Percentiles rank a stretch among this genome's conserved stretches.
These are phyloP conservation scores for Peromyscus aztecus DNA, from an alignment of 2,797 vertebrate genomes.

Conservation along the genomic window DNA sequence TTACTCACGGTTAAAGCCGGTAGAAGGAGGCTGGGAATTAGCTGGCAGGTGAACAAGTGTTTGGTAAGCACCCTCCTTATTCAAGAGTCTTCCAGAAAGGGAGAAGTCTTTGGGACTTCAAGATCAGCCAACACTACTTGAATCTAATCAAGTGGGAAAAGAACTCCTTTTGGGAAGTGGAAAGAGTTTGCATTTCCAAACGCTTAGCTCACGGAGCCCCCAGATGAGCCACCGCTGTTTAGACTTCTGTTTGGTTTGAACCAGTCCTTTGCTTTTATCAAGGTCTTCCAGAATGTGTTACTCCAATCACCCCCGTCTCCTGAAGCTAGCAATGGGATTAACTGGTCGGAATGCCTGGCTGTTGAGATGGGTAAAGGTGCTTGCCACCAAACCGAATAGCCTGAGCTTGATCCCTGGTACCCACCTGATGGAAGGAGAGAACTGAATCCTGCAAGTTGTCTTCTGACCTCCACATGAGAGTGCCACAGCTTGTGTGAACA, in stretches of 20 bases:
- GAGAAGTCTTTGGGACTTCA: constrained; percentile 60
- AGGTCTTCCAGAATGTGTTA: constrained; percentile 7
- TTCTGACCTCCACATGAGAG: neutral
- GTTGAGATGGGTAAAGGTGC: neutral
- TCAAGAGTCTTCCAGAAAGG: constrained; percentile 52
- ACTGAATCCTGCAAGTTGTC: neutral
- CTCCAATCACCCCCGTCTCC: neutral
- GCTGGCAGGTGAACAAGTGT: constrained; percentile 27
- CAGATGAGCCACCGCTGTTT: neutral
- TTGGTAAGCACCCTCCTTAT: neutral
- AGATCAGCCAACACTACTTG: constrained; percentile 72
- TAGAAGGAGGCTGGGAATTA: constrained; percentile 6
- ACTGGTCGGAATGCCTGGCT: neutral
- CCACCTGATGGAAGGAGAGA: neutral
- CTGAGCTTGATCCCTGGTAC: neutral
- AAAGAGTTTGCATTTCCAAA: constrained; percentile 68
- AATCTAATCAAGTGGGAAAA: constrained; percentile 77
- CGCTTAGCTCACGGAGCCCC: constrained; percentile 51
- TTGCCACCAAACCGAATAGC: neutral
- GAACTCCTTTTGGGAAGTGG: constrained; percentile 51
- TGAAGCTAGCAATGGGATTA: neutral
- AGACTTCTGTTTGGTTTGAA: neutral
- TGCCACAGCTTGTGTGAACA: too few relatives aligned
- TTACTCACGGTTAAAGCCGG: constrained; percentile 35
- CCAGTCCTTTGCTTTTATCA: constrained; percentile 8